phyloP scores from a whole-genome alignment of 2,797 vertebrate genomes.

The Coracias cyanogaster region DNA sequence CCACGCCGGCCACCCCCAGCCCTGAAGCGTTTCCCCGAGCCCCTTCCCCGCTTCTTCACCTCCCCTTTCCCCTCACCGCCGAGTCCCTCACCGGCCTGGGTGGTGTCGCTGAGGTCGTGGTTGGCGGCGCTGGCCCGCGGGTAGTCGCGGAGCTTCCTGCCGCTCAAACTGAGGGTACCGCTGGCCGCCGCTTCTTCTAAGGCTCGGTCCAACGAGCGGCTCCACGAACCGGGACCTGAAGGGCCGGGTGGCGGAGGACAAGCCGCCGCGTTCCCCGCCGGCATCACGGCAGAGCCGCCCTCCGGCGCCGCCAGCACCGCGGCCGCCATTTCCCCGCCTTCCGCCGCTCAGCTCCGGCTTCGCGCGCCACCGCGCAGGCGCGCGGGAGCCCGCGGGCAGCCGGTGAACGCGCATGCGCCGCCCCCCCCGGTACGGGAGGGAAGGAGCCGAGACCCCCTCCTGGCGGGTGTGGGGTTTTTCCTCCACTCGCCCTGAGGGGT shows the following conservation, averaged over 20 bases:
- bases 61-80: not conserved
- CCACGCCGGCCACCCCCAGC: not conserved
- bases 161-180: conserved; percentile 92
- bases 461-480: too few relatives aligned
- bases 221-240: conserved; percentile 86
- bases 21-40: not conserved
- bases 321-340: conserved; percentile 91
- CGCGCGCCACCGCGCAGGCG: conserved; percentile 48
- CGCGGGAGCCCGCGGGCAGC: fast-evolving
- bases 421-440: not conserved
- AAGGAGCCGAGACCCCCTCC: fast-evolving
- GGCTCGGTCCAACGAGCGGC: conserved; percentile 92
- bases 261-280: conserved; percentile 67
- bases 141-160: conserved; percentile 98
- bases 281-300: conserved; percentile 77
- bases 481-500: fast-evolving
- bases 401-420: not conserved
- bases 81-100: conserved; percentile 88
- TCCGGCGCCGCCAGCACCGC: conserved; percentile 86
- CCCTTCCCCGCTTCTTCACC: not conserved
- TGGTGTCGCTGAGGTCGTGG: conserved; percentile 97
- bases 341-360: not conserved
- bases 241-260: conserved; percentile 41
- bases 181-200: conserved; percentile 93
- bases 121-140: conserved; percentile 89